phyloP scores from a whole-genome alignment of 2,888 invertebrate species.

The Yponomeuta evonymella region DNA sequence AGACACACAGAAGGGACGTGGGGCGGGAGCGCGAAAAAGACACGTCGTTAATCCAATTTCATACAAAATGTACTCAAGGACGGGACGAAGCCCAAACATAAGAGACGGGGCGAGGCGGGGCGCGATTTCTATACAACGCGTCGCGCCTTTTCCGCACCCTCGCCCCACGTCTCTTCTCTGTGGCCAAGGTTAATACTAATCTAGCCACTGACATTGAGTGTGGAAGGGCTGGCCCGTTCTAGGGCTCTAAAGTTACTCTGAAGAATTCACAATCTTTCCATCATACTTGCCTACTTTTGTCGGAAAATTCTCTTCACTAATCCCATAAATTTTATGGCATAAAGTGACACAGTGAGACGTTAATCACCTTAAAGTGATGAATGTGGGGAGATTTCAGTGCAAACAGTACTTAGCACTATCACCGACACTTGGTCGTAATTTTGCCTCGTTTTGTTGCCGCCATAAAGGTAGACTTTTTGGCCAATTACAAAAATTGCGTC shows the following conservation, averaged over 20 bases:
- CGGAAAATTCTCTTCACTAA: neutral
- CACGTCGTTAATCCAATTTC: no score
- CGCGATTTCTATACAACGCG: no score
- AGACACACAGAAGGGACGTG: no score
- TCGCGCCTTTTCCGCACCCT: no score
- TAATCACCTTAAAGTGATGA: neutral
- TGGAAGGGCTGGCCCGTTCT: neutral
- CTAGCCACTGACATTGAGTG: neutral
- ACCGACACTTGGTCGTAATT: neutral
- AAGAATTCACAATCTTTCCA: no score
- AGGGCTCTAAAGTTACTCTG: neutral
- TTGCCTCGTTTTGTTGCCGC: neutral
- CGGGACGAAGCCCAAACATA: no score
- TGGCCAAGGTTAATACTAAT: no score
- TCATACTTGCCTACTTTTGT: neutral
- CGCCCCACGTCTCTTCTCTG: no score
- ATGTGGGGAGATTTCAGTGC: neutral
- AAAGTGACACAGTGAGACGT: neutral
- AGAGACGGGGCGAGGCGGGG: no score
- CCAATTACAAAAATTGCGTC: neutral
- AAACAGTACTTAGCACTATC: neutral
- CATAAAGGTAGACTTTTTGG: neutral
- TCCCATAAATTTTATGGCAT: neutral
- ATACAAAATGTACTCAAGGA: no score
- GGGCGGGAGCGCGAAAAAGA: no score